Conservation (phyloP, 1,140 invertebrate species). For the Thalassaphorura encarpata region DNA sequence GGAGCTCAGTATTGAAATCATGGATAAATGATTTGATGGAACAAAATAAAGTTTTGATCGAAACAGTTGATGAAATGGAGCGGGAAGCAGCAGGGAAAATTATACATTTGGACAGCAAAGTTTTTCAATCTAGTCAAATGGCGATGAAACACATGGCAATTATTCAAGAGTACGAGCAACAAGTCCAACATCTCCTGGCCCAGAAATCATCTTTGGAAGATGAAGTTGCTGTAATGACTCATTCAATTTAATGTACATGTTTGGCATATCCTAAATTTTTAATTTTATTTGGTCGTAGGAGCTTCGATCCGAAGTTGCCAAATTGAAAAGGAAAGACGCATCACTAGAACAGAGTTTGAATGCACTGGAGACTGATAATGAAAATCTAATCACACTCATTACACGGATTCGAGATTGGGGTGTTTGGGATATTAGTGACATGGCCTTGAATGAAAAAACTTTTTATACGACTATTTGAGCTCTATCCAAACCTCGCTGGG, state of each 20-base stretch:
- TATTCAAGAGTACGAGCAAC: slow-evolving; percentile 28
- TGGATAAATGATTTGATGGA: slow-evolving; percentile 14
- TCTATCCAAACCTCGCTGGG: slow-evolving; percentile 25
- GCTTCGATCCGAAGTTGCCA: not conserved
- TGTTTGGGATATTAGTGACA: slow-evolving; percentile 26
- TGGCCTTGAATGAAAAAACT: slow-evolving; percentile 16
- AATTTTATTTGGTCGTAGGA: too few species aligned
- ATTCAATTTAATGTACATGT: not conserved
- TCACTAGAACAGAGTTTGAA: slow-evolving; percentile 4
- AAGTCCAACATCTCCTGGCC: too few species aligned
- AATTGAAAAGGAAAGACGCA: slow-evolving; percentile 6
- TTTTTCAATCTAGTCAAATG: slow-evolving; percentile 18
- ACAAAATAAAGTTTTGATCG: slow-evolving; percentile 13
- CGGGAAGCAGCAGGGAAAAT: slow-evolving; percentile 24
- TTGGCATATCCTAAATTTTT: not conserved
- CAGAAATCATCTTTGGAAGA: slow-evolving; percentile 5
- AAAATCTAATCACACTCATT: slow-evolving; percentile 10
- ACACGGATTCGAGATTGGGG: slow-evolving; percentile 21
- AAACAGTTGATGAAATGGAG: slow-evolving; percentile 26
- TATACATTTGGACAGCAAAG: slow-evolving; percentile 17
- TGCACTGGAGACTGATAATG: slow-evolving; percentile 17
- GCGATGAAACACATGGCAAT: slow-evolving; percentile 24
- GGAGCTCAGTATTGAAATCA: not conserved
- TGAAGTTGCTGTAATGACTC: slow-evolving; percentile 2
- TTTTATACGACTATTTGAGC: slow-evolving; percentile 25